A percentile compares a stretch with the other conserved stretches of the same genome.
Evolutionary conservation across 2,113 vertebrate species (phyloP).

Genomic region (Bathybates hornii): DNA sequence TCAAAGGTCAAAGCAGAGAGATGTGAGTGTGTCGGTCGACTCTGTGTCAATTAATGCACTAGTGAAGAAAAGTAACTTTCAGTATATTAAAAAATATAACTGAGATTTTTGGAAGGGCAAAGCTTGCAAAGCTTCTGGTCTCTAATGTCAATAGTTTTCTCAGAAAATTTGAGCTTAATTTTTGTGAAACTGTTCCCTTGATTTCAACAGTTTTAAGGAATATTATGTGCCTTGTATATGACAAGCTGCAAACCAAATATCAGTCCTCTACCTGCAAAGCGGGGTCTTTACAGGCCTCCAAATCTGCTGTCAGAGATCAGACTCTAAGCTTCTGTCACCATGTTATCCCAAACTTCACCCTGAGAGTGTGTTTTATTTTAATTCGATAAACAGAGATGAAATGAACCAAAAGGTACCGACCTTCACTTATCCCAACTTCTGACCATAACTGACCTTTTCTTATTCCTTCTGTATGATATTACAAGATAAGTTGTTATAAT

Average conservation of each 20-base stretch:
- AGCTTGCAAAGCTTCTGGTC: background rate
- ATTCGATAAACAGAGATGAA: rapidly evolving
- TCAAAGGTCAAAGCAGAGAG: background rate
- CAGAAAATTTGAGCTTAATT: background rate
- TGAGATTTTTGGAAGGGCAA: background rate
- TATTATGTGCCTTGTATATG: background rate
- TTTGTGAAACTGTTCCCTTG: background rate
- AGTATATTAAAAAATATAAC: background rate
- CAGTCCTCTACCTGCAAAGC: background rate
- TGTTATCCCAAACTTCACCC: rapidly evolving
- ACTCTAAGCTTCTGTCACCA: background rate
- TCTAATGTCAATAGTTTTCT: background rate
- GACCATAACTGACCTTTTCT: rapidly evolving
- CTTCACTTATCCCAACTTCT: background rate
- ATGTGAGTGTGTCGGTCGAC: rapidly evolving
- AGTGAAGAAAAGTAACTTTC: rapidly evolving
- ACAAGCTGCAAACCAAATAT: background rate
- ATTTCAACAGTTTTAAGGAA: background rate
- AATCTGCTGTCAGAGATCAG: background rate
- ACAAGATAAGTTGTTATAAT: rapidly evolving
- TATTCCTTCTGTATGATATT: background rate
- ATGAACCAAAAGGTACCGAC: background rate
- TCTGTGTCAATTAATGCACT: background rate
- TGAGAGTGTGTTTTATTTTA: background rate
- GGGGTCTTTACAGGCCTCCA: background rate